Conservation (phyloP, 2,113 vertebrate species). For the Sterrhoptilus dennistouni region DNA sequence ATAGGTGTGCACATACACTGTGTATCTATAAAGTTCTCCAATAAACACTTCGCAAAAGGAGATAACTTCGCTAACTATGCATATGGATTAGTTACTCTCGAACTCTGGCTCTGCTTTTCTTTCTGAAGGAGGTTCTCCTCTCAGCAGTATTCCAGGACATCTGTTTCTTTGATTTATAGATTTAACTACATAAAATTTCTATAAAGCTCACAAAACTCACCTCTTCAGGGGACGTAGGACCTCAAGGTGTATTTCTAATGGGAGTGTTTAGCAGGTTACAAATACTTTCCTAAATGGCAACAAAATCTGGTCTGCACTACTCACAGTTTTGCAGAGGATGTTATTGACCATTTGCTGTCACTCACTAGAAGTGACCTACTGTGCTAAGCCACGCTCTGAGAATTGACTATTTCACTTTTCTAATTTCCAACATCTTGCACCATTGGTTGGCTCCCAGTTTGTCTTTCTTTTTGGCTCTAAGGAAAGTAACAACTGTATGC, state of each 20-base stretch:
- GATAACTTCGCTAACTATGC: conserved; percentile 14
- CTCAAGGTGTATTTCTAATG: background rate
- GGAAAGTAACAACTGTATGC: background rate
- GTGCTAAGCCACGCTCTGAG: background rate
- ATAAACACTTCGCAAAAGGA: conserved; percentile 61
- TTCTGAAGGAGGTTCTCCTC: background rate
- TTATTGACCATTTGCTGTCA: background rate
- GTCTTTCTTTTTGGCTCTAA: background rate
- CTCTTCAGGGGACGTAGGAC: background rate
- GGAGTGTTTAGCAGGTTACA: background rate
- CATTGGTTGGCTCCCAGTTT: background rate
- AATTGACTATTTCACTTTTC: conserved; percentile 14
- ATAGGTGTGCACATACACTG: background rate
- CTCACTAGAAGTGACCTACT: background rate
- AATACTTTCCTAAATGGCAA: background rate
- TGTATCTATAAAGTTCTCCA: conserved; percentile 43
- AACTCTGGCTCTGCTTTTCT: conserved; percentile 36
- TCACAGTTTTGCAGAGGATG: background rate
- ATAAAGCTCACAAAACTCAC: background rate
- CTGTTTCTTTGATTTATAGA: background rate
- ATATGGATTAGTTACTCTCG: conserved; percentile 40
- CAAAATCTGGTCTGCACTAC: background rate
- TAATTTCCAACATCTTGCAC: background rate
- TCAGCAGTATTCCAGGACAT: background rate
- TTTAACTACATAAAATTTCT: background rate